Evolutionary conservation across 2,888 invertebrate species (phyloP), one percentile per base, ranked within the genome.

Genomic region (Dicyrtoma fusca): DNA sequence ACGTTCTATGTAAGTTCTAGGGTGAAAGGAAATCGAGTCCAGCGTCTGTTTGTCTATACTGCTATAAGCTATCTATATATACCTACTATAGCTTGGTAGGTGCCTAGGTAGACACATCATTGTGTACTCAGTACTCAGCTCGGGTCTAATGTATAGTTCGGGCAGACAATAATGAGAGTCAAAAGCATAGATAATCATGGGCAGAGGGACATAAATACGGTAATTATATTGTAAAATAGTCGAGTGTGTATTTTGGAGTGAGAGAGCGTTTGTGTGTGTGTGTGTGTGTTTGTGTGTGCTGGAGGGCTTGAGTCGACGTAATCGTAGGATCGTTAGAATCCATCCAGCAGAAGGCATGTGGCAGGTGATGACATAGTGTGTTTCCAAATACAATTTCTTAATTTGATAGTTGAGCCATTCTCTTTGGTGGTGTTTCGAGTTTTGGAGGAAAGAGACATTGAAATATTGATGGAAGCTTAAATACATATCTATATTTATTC

Each of bases 401-500:
- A 34, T 34, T 34, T 34, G 34, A 34, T 34, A 34, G 34, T 34
- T 34, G 34, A 34, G 34, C 34, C 34, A 34, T 34, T 34, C 34
- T 34, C 34, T 34, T 34, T 34, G 34, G 4, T 34, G 8, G 34
- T 34, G 34, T 34, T 34, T 34, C 34, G 34, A 34, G 34, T 34
- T 34, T 34, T 14, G 8, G 61, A 42, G 26, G 25, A 21, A 53
- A 19, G 53, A 47, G 59, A 25, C 25, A 47, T 8, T 42, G 47
- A 23, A 47, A 64, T 66, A 66, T 68, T 44, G n/a, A 68, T 45
- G 26, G 55, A 57, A 42, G 21, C 44, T 66, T 53, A 55, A 59
- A 57, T 59, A 34, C 34, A 34, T 34, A 34, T 34, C 34, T 34
- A 34, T 34, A 25, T 57, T 44, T 59, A 51, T 65, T 34, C 51